Conservation (phyloP, 2,888 invertebrate species). For the Malachius bipustulatus region DNA sequence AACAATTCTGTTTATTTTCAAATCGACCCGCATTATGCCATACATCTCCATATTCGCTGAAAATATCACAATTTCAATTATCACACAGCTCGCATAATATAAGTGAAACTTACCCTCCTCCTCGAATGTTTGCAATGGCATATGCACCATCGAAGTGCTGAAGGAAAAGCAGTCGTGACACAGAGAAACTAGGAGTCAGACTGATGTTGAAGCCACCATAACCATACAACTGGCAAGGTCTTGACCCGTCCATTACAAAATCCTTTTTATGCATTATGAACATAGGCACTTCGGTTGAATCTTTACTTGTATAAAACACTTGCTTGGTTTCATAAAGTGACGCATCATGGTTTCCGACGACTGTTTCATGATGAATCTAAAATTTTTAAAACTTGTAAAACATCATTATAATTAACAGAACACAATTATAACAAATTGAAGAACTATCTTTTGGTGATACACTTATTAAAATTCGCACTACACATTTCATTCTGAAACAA, state of each 20-base stretch:
- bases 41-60: constrained; percentile 89
- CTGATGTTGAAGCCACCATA: constrained; percentile 96
- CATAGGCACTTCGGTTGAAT: constrained; percentile 92
- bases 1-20: constrained; percentile 91
- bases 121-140: constrained; percentile 88
- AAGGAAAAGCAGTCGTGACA: constrained; percentile 77
- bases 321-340: constrained; percentile 70
- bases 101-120: constrained; percentile 80
- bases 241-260: constrained; percentile 51
- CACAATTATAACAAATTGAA: constrained; percentile 6
- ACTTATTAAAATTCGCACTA: no score
- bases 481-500: no score
- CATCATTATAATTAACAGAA: no score
- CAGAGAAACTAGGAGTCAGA: constrained; percentile 80
- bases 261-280: constrained; percentile 78
- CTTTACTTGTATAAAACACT: constrained; percentile 85
- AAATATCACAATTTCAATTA: no score
- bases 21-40: constrained; percentile 93
- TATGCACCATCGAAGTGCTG: constrained; percentile 80
- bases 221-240: constrained; percentile 83
- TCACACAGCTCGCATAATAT: not conserved
- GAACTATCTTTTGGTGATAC: no score
- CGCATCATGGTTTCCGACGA: constrained; percentile 70
- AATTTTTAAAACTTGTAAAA: no score
- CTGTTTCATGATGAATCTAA: constrained; percentile 74